Evolutionary conservation across 2,113 vertebrate species (phyloP).

Genomic region (Craseonycteris thonglongyai): DNA sequence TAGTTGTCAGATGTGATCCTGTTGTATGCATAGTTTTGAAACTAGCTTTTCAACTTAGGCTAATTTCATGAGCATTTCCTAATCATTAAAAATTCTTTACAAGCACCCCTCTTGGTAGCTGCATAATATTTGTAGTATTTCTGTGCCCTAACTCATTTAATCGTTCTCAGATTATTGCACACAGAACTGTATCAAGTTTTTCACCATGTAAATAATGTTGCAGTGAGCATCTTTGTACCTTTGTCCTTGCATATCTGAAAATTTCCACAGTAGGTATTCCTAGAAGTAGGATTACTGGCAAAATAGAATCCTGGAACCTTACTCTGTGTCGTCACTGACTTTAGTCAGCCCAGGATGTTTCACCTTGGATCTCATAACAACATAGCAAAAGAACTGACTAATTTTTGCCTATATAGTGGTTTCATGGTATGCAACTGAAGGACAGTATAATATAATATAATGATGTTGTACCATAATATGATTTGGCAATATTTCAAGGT

Average conservation of each 20-base stretch:
- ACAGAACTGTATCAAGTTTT: background rate
- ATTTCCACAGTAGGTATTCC: background rate
- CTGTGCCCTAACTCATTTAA: background rate
- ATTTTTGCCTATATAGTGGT: background rate
- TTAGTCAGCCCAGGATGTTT: background rate
- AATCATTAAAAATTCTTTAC: background rate
- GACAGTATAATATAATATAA: background rate
- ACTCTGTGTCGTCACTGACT: background rate
- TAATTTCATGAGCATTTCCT: background rate
- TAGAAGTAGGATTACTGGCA: background rate
- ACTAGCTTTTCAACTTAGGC: background rate
- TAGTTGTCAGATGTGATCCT: background rate
- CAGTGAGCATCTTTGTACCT: background rate
- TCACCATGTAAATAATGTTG: background rate
- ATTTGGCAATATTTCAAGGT: background rate
- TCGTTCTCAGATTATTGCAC: background rate
- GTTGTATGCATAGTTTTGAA: background rate
- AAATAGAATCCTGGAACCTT: background rate
- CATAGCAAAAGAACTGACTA: background rate
- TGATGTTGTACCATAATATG: background rate
- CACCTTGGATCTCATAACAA: background rate
- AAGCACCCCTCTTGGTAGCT: background rate
- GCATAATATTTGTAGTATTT: background rate
- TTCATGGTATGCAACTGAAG: background rate
- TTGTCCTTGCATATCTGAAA: background rate